Evolutionary conservation across 2,888 invertebrate species (phyloP).

Genomic region (Hypomecis atomaria): DNA sequence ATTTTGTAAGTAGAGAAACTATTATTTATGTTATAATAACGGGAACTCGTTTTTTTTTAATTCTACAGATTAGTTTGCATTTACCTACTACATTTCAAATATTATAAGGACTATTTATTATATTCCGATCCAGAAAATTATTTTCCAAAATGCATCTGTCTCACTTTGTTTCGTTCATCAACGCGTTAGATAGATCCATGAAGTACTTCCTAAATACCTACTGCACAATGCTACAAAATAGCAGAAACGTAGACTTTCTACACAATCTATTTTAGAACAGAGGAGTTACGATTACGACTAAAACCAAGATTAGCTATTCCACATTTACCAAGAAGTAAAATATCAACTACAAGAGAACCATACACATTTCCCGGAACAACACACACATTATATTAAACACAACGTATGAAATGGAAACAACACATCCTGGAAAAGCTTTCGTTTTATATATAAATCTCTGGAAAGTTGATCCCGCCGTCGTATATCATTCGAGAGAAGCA

Average conservation of each 20-base stretch:
- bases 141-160: no score
- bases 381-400: constrained; percentile 9
- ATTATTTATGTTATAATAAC: no score
- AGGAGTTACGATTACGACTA: constrained; percentile 4
- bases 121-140: no score
- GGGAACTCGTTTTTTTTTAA: no score
- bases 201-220: neutral
- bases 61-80: no score
- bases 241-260: neutral
- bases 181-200: no score
- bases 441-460: constrained; percentile 35
- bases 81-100: no score
- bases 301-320: neutral
- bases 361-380: constrained; percentile 12
- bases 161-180: no score
- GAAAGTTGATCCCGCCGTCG: constrained; percentile 31
- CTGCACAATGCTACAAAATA: neutral
- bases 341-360: constrained; percentile 6
- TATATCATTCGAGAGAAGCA: constrained; percentile 37
- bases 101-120: no score
- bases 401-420: constrained; percentile 21
- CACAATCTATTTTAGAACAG: neutral
- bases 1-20: no score
- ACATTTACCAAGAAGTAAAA: constrained; percentile 3
- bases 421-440: constrained; percentile 35